A percentile compares a stretch with the other conserved stretches of the same genome.
These are phyloP conservation scores for Cyrtodaria siliqua DNA, from an alignment of 2,888 invertebrate genomes.

Conservation along the genomic window DNA sequence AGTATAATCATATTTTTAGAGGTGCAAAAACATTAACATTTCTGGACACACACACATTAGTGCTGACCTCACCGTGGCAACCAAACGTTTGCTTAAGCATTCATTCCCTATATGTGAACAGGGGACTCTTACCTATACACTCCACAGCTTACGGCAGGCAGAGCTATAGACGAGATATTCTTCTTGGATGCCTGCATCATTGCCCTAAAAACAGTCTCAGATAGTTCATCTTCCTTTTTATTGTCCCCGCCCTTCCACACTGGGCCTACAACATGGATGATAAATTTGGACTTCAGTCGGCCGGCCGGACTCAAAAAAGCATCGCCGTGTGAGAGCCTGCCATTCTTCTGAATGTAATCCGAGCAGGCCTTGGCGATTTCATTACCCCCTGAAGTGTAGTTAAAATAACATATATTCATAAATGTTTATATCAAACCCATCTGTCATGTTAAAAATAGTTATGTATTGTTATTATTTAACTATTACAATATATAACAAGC, in stretches of 20 bases:
- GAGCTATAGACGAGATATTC: conserved; percentile 62
- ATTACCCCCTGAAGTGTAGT: conserved; percentile 63
- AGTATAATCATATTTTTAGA: too few species aligned
- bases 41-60: too few species aligned
- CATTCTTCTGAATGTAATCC: conserved; percentile 37
- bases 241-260: conserved; percentile 54
- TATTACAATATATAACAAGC: too few species aligned
- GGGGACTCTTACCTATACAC: conserved; percentile 41
- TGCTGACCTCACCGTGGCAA: too few species aligned
- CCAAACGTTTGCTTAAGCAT: too few species aligned
- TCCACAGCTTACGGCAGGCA: conserved; percentile 78
- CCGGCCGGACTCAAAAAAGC: conserved; percentile 20
- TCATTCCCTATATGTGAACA: too few species aligned
- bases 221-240: conserved; percentile 50
- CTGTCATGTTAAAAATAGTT: too few species aligned
- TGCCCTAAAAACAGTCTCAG: conserved; percentile 52
- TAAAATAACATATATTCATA: too few species aligned
- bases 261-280: conserved; percentile 65
- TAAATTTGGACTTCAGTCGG: conserved; percentile 46
- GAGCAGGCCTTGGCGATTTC: conserved; percentile 68
- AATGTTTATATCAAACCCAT: too few species aligned
- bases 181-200: conserved; percentile 44
- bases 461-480: too few species aligned
- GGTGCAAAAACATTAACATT: too few species aligned
- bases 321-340: conserved; percentile 54